Percentiles rank a stretch among this genome's conserved stretches.
phyloP scores from a whole-genome alignment of 2,888 invertebrate genomes.

The Chironomus tentans region DNA sequence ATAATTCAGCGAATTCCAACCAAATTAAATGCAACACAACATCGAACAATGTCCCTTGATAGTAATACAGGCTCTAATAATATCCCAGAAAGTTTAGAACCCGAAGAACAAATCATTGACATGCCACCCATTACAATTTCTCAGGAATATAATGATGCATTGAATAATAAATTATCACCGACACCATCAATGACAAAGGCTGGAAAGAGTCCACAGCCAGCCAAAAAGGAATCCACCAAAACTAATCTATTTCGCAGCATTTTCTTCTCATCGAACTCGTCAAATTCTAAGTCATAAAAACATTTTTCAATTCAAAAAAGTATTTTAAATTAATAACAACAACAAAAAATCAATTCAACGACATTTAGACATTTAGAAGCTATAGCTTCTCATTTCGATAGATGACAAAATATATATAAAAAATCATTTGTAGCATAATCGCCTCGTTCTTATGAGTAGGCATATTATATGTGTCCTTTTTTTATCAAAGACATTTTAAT shows the following conservation, averaged over 20 bases:
- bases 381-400: too few relatives aligned
- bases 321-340: too few relatives aligned
- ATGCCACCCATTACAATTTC: background rate
- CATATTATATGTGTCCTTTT: too few relatives aligned
- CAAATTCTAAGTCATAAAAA: constrained; percentile 19
- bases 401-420: too few relatives aligned
- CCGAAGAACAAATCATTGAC: constrained; percentile 28
- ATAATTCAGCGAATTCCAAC: constrained; percentile 32
- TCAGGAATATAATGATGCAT: constrained; percentile 3
- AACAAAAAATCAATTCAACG: too few relatives aligned
- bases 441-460: too few relatives aligned
- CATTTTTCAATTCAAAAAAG: too few relatives aligned
- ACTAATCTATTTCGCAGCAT: constrained; percentile 15
- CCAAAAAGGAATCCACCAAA: constrained; percentile 12
- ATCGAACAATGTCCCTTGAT: constrained; percentile 33
- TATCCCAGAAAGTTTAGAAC: constrained; percentile 33
- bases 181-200: constrained; percentile 8
- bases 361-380: too few relatives aligned
- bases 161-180: background rate
- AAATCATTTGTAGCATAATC: too few relatives aligned
- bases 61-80: constrained; percentile 33
- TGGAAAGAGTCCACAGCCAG: constrained; percentile 17
- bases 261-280: constrained; percentile 20
- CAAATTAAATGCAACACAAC: constrained; percentile 30
- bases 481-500: too few relatives aligned